These are phyloP conservation scores for Orientallactaga bullata DNA, from an alignment of 2,113 vertebrate species.

Conservation along the genomic window DNA sequence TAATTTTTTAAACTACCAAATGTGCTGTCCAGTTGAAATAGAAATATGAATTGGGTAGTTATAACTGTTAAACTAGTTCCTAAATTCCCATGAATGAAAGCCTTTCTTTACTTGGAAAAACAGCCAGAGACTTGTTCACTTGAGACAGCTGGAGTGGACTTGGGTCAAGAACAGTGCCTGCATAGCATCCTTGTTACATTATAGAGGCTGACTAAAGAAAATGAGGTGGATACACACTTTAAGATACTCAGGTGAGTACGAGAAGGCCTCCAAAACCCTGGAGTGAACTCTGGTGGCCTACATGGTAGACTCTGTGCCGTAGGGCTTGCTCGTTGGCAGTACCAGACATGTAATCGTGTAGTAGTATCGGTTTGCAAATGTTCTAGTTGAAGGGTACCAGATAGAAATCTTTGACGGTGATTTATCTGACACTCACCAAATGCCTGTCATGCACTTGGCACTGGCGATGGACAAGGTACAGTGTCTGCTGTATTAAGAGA, in stretches of 20 bases:
- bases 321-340: not conserved
- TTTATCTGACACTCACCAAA: constrained; percentile 35
- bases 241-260: not conserved
- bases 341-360: not conserved
- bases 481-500: not conserved
- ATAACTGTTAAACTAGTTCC: not conserved
- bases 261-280: not conserved
- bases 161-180: constrained; percentile 9
- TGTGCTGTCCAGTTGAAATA: not conserved
- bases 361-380: constrained; percentile 48
- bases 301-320: not conserved
- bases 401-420: not conserved
- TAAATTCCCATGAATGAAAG: constrained; percentile 18
- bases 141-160: not conserved
- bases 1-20: not conserved
- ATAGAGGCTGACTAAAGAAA: not conserved
- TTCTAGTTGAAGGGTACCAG: constrained; percentile 46
- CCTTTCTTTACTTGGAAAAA: constrained; percentile 47
- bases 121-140: not conserved
- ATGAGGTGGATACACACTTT: not conserved
- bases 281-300: not conserved
- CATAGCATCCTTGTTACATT: not conserved
- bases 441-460: constrained; percentile 9
- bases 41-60: constrained; percentile 8
- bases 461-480: not conserved